These are phyloP conservation scores for Capitella teleta DNA, from an alignment of 1,140 invertebrate species.

Conservation along the genomic window DNA sequence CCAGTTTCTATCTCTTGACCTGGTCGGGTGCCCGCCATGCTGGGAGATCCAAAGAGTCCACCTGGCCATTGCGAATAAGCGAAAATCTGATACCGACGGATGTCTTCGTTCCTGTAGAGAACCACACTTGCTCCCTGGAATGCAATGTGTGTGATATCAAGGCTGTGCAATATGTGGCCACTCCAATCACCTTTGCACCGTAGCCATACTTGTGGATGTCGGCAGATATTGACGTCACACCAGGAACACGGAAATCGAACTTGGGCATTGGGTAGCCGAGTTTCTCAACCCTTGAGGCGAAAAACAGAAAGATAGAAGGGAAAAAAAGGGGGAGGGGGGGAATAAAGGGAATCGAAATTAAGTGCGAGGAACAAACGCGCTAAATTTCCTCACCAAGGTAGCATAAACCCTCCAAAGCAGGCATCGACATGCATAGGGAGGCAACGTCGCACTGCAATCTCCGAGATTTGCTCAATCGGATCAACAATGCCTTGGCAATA, in stretches of 20 bases:
- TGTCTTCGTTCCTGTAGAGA: conserved; percentile 67
- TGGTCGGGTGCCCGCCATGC: conserved; percentile 83
- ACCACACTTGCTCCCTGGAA: conserved; percentile 86
- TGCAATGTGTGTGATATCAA: too few species aligned
- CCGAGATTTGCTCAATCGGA: conserved; percentile 69
- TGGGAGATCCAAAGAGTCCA: conserved; percentile 94
- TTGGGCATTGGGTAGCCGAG: conserved; percentile 58
- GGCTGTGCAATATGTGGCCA: too few species aligned
- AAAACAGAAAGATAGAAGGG: conserved; percentile 51
- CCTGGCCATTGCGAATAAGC: conserved; percentile 93
- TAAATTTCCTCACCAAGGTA: conserved; percentile 51
- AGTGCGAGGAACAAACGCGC: too few species aligned
- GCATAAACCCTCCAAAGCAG: conserved; percentile 82
- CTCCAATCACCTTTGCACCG: conserved; percentile 32
- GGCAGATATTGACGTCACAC: conserved; percentile 91
- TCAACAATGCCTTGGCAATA: conserved; percentile 95
- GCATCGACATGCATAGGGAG: conserved; percentile 95
- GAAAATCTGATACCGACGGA: conserved; percentile 80
- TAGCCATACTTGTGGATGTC: conserved; percentile 79
- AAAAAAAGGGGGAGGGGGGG: background rate
- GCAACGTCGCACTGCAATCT: conserved; percentile 63
- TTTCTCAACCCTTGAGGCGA: conserved; percentile 81
- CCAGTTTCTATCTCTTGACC: conserved; percentile 50
- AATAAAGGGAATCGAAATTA: too few species aligned
- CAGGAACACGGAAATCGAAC: conserved; percentile 81